Percentiles rank a stretch among this genome's conserved stretches.
These are phyloP conservation scores for Microplitis demolitor DNA, from an alignment of 1,140 invertebrate species.

Conservation along the genomic window DNA sequence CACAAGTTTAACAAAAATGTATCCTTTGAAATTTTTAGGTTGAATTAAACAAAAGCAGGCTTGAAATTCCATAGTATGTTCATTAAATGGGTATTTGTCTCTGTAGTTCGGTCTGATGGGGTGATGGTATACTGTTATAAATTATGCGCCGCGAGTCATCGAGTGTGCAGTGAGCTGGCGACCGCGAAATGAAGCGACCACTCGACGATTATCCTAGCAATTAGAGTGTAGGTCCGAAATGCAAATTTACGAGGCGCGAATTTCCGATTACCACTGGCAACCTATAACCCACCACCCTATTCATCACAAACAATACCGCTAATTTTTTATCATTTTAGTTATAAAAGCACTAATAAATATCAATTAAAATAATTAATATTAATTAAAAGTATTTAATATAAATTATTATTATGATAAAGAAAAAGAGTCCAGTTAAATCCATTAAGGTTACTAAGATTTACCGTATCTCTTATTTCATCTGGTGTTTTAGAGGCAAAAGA, in stretches of 20 bases:
- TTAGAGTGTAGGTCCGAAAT: not conserved
- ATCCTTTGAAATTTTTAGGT: no score
- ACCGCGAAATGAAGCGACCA: slow-evolving; percentile 16
- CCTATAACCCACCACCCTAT: not conserved
- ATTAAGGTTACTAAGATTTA: slow-evolving; percentile 42
- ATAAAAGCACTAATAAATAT: not conserved
- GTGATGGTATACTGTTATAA: slow-evolving; percentile 27
- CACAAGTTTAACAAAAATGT: no score
- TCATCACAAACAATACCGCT: no score
- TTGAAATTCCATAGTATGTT: slow-evolving; percentile 34
- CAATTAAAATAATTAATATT: not conserved
- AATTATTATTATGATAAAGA: slow-evolving; percentile 36
- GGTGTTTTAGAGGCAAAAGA: not conserved
- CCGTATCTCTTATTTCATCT: slow-evolving; percentile 39
- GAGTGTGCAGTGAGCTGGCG: slow-evolving; percentile 11
- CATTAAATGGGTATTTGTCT: slow-evolving; percentile 35
- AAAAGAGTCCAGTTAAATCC: not conserved
- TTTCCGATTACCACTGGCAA: not conserved
- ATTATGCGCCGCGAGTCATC: slow-evolving; percentile 31
- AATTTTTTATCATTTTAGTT: no score
- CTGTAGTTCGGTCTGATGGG: not conserved
- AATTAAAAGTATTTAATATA: slow-evolving; percentile 43
- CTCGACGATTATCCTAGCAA: slow-evolving; percentile 17
- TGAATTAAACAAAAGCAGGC: not conserved
- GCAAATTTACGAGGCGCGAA: slow-evolving; percentile 12